phyloP scores from a whole-genome alignment of 2,888 invertebrate genomes.

The Alcis repandata region DNA sequence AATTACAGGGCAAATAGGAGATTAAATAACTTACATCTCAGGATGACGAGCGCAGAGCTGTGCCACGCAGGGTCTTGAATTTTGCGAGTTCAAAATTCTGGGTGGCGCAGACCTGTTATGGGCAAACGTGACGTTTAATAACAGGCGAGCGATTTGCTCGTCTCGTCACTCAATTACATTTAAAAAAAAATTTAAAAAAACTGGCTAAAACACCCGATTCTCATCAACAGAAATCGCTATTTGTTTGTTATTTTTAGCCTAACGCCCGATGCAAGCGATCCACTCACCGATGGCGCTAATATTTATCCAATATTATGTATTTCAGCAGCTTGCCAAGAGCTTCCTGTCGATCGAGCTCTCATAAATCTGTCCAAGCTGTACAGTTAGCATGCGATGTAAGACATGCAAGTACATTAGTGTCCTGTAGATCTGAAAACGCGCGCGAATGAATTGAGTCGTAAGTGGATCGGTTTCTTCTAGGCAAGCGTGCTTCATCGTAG shows the following conservation, averaged over 20 bases:
- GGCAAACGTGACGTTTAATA: too few relatives aligned
- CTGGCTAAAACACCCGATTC: neutral
- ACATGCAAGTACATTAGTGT: slow-evolving; percentile 5
- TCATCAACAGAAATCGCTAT: slow-evolving; percentile 1
- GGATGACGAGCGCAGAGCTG: too few relatives aligned
- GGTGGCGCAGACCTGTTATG: too few relatives aligned
- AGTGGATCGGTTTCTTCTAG: too few relatives aligned
- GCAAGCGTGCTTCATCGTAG: too few relatives aligned
- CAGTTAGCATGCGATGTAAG: neutral
- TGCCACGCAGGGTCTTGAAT: too few relatives aligned
- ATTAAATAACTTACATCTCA: too few relatives aligned
- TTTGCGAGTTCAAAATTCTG: too few relatives aligned
- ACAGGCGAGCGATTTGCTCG: too few relatives aligned
- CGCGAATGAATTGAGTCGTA: too few relatives aligned
- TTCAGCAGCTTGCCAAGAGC: slow-evolving; percentile 12
- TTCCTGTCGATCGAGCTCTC: slow-evolving; percentile 16
- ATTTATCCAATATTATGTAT: slow-evolving; percentile 28
- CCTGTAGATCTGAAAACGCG: neutral
- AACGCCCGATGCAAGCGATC: slow-evolving; percentile 8
- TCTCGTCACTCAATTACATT: too few relatives aligned
- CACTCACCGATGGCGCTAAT: slow-evolving; percentile 6
- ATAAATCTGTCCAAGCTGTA: slow-evolving; percentile 24
- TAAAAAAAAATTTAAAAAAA: neutral
- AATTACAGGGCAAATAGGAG: too few relatives aligned
- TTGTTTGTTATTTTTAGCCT: slow-evolving; percentile 19